phyloP scores from a whole-genome alignment of 2,888 invertebrate species.

The Lapara coniferarum region DNA sequence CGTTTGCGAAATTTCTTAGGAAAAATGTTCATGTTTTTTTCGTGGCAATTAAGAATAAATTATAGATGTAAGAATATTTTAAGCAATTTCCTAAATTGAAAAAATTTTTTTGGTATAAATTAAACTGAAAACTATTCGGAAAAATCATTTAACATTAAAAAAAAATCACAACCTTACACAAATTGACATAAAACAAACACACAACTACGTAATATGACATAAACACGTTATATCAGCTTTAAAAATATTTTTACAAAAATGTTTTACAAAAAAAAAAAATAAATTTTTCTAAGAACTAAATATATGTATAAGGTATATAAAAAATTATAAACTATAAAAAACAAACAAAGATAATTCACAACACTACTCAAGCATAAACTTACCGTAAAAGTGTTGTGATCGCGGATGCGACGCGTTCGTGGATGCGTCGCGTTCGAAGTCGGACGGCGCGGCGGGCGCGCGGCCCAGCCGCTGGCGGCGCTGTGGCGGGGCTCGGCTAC shows the following conservation, averaged over 20 bases:
- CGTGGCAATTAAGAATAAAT: background rate
- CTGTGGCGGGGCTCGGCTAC: conserved; percentile 62
- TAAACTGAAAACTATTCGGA: too few species aligned
- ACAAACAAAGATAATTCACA: background rate
- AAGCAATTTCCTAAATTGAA: too few species aligned
- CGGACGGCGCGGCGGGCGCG: conserved; percentile 62
- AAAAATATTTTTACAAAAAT: too few species aligned
- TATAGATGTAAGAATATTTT: background rate
- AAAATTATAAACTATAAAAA: background rate
- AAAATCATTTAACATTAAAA: too few species aligned
- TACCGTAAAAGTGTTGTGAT: background rate
- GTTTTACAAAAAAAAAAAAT: too few species aligned
- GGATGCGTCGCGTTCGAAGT: conserved; percentile 32
- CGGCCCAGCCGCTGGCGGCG: conserved; percentile 82
- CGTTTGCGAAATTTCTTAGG: too few species aligned
- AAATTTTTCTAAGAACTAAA: too few species aligned
- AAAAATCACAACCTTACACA: too few species aligned
- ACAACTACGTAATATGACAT: too few species aligned
- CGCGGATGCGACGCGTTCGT: background rate
- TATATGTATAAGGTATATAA: too few species aligned
- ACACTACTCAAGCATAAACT: background rate
- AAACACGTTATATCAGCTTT: too few species aligned
- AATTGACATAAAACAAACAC: too few species aligned
- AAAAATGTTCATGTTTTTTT: background rate
- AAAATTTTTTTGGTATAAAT: background rate